phyloP scores from a whole-genome alignment of 2,888 invertebrate genomes.

The Rhyacophila evoluta region DNA sequence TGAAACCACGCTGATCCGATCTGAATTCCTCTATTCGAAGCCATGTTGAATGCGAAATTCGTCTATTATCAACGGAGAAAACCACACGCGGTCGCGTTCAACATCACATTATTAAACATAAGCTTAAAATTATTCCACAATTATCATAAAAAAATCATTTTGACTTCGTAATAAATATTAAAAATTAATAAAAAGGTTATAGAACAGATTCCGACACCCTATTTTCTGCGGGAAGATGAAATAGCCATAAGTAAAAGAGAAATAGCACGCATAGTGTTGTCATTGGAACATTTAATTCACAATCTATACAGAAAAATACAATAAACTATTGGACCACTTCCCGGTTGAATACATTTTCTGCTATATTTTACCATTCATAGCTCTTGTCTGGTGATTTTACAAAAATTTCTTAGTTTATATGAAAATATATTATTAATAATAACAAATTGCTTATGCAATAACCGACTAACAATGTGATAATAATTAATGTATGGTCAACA shows the following conservation, averaged over 20 bases:
- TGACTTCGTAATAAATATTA: conserved; percentile 70
- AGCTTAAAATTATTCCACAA: conserved; percentile 73
- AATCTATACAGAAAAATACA: neutral
- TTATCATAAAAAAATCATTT: conserved; percentile 79
- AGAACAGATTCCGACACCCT: conserved; percentile 72
- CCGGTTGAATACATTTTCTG: too few species aligned
- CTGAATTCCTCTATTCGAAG: conserved; percentile 92
- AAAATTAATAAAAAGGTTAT: conserved; percentile 69
- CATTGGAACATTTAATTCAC: conserved; percentile 43
- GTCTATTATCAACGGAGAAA: conserved; percentile 60
- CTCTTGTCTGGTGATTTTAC: too few species aligned
- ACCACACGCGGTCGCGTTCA: conserved; percentile 70
- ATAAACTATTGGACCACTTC: neutral
- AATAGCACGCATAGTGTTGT: conserved; percentile 63
- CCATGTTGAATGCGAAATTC: conserved; percentile 69
- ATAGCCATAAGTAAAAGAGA: conserved; percentile 68
- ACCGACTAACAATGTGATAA: too few species aligned
- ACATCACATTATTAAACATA: conserved; percentile 70
- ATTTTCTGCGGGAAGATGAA: conserved; percentile 73
- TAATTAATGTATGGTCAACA: too few species aligned
- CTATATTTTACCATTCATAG: too few species aligned
- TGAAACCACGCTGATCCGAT: conserved; percentile 98
- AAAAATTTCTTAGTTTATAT: too few species aligned
- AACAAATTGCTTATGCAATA: too few species aligned
- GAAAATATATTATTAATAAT: too few species aligned